Evolutionary conservation across 2,888 invertebrate genomes (phyloP).

Genomic region (Ferrisia virgata): DNA sequence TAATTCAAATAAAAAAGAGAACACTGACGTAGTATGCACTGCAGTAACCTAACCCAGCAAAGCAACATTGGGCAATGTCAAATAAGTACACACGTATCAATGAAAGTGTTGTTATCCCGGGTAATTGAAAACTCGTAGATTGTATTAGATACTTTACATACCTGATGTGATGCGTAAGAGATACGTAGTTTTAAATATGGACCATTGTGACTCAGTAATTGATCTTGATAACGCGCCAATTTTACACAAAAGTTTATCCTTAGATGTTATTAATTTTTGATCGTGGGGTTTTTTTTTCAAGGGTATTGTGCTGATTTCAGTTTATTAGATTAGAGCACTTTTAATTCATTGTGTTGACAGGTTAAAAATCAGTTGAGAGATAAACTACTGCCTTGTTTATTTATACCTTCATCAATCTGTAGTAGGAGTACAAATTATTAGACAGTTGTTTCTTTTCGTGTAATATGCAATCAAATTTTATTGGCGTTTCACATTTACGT

Average conservation of each 20-base stretch:
- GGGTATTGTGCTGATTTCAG: neutral
- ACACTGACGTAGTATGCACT: slow-evolving; percentile 19
- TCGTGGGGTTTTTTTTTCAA: neutral
- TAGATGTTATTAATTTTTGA: neutral
- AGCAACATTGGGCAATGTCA: slow-evolving; percentile 2
- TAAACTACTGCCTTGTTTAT: no score
- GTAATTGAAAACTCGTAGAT: neutral
- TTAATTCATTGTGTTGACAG: no score
- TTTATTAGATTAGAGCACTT: neutral
- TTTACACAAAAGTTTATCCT: neutral
- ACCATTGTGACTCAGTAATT: neutral
- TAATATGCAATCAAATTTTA: no score
- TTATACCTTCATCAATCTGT: no score
- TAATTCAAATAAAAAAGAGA: neutral
- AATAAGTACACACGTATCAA: neutral
- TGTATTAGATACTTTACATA: no score
- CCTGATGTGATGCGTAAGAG: neutral
- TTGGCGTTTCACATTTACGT: no score
- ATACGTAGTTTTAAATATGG: no score
- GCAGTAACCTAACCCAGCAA: neutral
- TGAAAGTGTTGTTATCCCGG: slow-evolving; percentile 5
- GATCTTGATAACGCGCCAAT: neutral
- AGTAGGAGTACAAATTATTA: no score
- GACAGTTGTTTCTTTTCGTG: no score
- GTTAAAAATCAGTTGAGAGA: no score